Base-by-base conservation (phyloP, 2,888 invertebrate genomes). In the Chironomus tentans region DNA sequence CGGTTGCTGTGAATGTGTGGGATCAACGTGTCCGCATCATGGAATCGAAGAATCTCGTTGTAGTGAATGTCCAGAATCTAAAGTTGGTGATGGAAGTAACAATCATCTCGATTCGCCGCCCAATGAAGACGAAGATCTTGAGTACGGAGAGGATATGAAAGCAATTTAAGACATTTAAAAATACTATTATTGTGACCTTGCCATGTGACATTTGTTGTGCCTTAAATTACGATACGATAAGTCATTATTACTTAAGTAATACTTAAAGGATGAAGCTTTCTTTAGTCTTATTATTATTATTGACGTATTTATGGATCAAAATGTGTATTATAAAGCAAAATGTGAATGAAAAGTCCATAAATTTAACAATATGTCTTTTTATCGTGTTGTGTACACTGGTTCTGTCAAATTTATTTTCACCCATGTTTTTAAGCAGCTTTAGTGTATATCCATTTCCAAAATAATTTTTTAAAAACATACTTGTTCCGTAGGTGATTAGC, bases 1-100 rank as follows among this genome's bases (percentile, higher is more conserved):
- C 81, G 96, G 95, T 1, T 97, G 97, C 82, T 97, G 97, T 82
- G 93, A 97, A 83, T 97, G 97, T 82, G 90, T 96, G 71, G 95
- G 96, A 0, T 90, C 91, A 78, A 91, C 91, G 69, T 97, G 96
- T 82, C 87, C 94, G 78, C 93, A 93, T 82, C 96, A 94, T 82
- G 97, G 96, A 1, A 91, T 94, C 77, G 92, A 93, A 80, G 92
- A 94, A 81, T 93, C 93, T 85, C 89, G 92, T 79, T 90, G 90
- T 79, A 82, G 87, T 48, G 87, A 87, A 76, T 90, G 90, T 79
- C 89, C 90, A 0, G 86, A 87, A 75, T 84, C 85, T 5, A 86
- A 87, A 77, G 85, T 85, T 68, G 84, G 86, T 0, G 82, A 87
- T 12, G 74, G 68, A 12, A 65, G 12, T 22, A 74, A 74, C n/a